Conservation (phyloP, 2,113 vertebrate genomes). For the Myotis yumanensis region DNA sequence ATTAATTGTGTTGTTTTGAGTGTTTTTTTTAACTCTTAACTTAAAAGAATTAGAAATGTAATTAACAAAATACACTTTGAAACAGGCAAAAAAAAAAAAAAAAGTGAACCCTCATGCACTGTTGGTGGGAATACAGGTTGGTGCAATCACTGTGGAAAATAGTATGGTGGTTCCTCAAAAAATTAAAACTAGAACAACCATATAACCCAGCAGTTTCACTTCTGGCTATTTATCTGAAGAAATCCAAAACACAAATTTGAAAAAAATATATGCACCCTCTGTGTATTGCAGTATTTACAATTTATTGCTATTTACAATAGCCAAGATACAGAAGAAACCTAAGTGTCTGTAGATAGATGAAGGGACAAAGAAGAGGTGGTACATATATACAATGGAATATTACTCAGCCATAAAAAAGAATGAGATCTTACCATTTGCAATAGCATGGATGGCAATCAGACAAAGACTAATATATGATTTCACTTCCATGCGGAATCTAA, state of each 20-base stretch:
- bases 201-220: not conserved
- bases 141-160: not conserved
- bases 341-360: not conserved
- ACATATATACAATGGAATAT: not conserved
- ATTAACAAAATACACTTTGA: constrained; percentile 46
- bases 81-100: not conserved
- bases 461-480: not conserved
- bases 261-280: not conserved
- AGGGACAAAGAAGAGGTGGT: not conserved
- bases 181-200: not conserved
- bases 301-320: not conserved
- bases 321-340: not conserved
- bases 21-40: not conserved
- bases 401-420: not conserved
- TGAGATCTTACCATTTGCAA: not conserved
- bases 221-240: not conserved
- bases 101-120: not conserved
- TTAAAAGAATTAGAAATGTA: not conserved
- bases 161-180: not conserved
- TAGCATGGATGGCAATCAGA: not conserved
- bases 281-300: not conserved
- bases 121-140: not conserved
- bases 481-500: not conserved
- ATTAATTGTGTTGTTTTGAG: not conserved
- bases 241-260: not conserved